A percentile compares a stretch with the other conserved stretches of the same genome.
These are phyloP conservation scores for Zelostemma sp. DNA, from an alignment of 1,140 invertebrate species.

Conservation along the genomic window DNA sequence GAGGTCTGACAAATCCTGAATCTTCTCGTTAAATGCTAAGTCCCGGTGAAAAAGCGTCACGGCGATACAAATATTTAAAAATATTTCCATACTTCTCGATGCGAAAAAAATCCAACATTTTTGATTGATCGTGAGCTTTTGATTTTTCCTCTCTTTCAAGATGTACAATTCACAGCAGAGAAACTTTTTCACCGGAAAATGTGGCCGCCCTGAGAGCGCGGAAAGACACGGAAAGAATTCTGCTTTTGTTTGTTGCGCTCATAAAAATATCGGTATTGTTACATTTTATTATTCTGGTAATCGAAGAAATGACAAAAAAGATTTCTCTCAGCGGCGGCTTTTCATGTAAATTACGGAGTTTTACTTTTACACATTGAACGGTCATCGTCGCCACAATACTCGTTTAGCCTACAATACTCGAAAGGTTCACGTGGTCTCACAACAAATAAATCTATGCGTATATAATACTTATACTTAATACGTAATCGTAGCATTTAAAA, in stretches of 20 bases:
- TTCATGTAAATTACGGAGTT: conserved; percentile 15
- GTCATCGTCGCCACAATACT: conserved; percentile 16
- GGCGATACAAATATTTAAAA: background rate
- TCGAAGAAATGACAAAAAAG: background rate
- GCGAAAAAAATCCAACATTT: background rate
- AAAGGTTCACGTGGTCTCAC: conserved; percentile 30
- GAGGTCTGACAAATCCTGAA: conserved; percentile 69
- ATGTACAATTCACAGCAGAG: background rate
- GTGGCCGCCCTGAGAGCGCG: conserved; percentile 10
- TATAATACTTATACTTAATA: conserved; percentile 22
- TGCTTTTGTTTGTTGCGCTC: background rate
- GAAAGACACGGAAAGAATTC: background rate
- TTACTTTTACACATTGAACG: conserved; percentile 22
- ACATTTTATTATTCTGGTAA: background rate
- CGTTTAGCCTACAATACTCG: conserved; percentile 41
- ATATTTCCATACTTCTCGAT: no score
- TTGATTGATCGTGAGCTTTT: conserved; percentile 1
- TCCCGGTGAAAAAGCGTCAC: conserved; percentile 27
- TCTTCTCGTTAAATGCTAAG: conserved; percentile 56
- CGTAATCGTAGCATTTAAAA: conserved; percentile 16
- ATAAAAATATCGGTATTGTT: conserved; percentile 6
- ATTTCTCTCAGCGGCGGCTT: conserved; percentile 11
- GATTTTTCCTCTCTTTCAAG: conserved; percentile 3
- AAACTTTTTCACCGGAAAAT: conserved; percentile 27
- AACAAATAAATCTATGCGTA: conserved; percentile 33